Evolutionary conservation across 1,140 invertebrate species (phyloP), one percentile per base, ranked within the genome.

Genomic region (Temnothorax longispinosus): DNA sequence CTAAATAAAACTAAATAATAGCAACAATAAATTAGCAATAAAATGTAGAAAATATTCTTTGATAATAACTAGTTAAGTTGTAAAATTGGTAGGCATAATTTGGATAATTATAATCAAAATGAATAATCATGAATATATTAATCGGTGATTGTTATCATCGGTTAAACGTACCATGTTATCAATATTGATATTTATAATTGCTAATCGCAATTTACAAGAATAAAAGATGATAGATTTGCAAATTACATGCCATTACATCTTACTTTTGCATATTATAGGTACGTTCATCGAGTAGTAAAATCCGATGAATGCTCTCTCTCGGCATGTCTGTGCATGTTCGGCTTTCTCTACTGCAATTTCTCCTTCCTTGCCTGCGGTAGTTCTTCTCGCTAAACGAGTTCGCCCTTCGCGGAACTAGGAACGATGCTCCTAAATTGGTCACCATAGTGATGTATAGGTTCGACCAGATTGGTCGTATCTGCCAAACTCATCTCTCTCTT

Each of bases 351-450:
- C 50, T 72, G 35, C 65, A 82, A 72, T 82, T 82, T 72, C 78
- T 60, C 77, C 60, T 50, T 81, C 32, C 80, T 64, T 65, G 47
- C 74, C 81, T 90, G 65, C 78, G 86, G 54, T 74, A 74, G 81
- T 58, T 65, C 54, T 78, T 80, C 76, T 76, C 71, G 52, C 65
- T 88, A 81, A 65, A 76, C 21, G 58, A 84, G 8, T 84, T 82
- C 47, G 38, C 27, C 69, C 71, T 85, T 72, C 88, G 77, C 62
- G 71, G 89, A 90, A 88, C 86, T 89, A 85, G 88, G 84, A 90
- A 92, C 69, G 71, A 78, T 75, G 86, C 89, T 91, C 91, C 88
- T 93, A 93, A 82, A 94, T 94, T 94, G 93, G 93, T 93, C 88
- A 89, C 74, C 75, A 21, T 38, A n/a, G 91, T 94, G 92, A 94